Base-by-base conservation (phyloP, 2,888 invertebrate genomes). In the Clistopyga incitator region DNA sequence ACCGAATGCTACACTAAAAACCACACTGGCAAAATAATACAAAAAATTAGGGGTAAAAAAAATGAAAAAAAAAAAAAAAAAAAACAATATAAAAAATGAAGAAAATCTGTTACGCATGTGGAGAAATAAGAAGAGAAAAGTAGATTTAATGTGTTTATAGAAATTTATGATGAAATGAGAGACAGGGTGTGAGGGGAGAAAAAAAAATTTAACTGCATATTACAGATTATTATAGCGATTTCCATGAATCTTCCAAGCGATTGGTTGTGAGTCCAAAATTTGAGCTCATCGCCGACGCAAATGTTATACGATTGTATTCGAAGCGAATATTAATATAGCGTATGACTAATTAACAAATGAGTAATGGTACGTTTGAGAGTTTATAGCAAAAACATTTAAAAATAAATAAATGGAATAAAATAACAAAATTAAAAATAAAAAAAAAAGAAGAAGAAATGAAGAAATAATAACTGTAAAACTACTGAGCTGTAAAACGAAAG, bases 301-400 rank as follows among this genome's bases (percentile, higher is more conserved):
- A 74, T 74, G 61, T 79, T 61, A 79, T 79, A 72, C 79, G 71
- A 52, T 72, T 45, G 71, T 54, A 56, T 68, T 68, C 68, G 47
- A 67, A 54, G 65, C 42, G 78, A 45, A 45, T 29, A 77, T 67
- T 67, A 68, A 23, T 70, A 23, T 54, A 56, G 38, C 25, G 47
- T 77, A 42, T 56, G 42, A 70, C 15, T 29, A 34, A 70, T 61
- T 70, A 78, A 18, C 38, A 38, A 71, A 52, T 64, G 52, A 52
- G 18, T 52, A 71, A 71, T 61, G 34, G 68, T 68, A 68, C n/a
- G 52, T 78, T 42, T 50, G 52, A 70, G 38, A 13, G 45, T 42
- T 64, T 52, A 25, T 78, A 71, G 77, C n/a, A 20, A 68, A 54
- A 68, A 38, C n/a, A 34, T 34, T 34, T 4, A 67, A 77, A 18